Evolutionary conservation across 2,113 vertebrate genomes (phyloP).

Genomic region (Lepus americanus): DNA sequence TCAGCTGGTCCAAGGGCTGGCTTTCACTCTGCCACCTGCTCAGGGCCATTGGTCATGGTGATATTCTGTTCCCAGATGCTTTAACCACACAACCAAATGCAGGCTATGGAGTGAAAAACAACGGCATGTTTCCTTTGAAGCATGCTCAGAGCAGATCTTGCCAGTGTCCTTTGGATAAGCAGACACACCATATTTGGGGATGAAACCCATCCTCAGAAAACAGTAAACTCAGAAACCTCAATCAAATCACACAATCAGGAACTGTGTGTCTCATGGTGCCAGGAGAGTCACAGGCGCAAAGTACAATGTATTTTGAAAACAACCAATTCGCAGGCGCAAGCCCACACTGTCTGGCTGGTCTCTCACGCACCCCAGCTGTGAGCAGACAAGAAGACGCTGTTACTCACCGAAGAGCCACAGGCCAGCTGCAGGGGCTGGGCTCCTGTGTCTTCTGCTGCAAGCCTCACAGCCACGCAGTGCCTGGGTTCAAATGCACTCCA

Average conservation of each 20-base stretch:
- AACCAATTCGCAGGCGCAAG: constrained; percentile 56
- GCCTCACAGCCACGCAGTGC: not conserved
- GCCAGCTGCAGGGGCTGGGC: accelerated
- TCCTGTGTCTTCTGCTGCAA: not conserved
- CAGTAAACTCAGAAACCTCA: constrained; percentile 35
- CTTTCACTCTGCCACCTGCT: not conserved
- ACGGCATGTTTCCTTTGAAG: not conserved
- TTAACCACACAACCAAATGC: accelerated
- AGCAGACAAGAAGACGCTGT: not conserved
- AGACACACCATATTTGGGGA: not conserved
- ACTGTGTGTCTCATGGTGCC: constrained; percentile 1
- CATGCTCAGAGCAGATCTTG: not conserved
- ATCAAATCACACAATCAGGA: constrained; percentile 46
- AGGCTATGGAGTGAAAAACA: not conserved
- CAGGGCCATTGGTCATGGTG: not conserved
- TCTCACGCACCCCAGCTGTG: not conserved
- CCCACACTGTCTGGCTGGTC: constrained; percentile 12
- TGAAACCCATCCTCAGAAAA: constrained; percentile 43
- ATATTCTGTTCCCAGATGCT: too few species aligned
- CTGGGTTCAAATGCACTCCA: not conserved
- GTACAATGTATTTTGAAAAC: constrained; percentile 51
- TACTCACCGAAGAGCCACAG: too few species aligned
- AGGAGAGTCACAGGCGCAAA: not conserved
- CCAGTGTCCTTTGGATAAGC: not conserved
- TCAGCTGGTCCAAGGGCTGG: accelerated